phyloP scores from a whole-genome alignment of 30 jellyfish, hydroid and myxozoan species.

The Hydractinia symbiolongicarpus region DNA sequence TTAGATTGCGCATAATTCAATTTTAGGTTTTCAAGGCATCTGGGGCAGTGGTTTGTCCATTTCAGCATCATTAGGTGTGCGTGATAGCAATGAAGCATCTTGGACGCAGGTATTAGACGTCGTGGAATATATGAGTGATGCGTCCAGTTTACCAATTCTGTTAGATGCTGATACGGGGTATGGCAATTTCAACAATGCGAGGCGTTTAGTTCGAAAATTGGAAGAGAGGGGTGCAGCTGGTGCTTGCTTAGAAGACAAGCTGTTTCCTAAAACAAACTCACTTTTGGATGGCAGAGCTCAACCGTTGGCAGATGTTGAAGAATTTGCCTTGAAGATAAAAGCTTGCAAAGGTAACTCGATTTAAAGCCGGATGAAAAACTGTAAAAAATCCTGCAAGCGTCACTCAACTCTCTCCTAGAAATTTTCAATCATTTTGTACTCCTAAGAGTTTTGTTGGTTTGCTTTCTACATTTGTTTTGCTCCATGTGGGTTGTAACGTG shows the following conservation, averaged over 20 bases:
- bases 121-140: conserved; percentile 85
- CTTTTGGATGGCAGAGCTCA: conserved; percentile 89
- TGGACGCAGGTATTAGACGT: conserved; percentile 94
- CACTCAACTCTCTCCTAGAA: too few species aligned
- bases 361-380: background rate
- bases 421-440: too few species aligned
- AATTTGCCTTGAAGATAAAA: conserved; percentile 79
- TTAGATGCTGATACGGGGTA: conserved; percentile 96
- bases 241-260: conserved; percentile 87
- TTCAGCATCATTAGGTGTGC: conserved; percentile 81
- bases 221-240: conserved; percentile 96
- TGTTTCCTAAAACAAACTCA: conserved; percentile 84
- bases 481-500: too few species aligned
- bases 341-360: conserved; percentile 76
- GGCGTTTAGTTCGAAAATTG: conserved; percentile 70
- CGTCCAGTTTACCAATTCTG: conserved; percentile 67
- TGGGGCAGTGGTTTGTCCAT: conserved; percentile 97
- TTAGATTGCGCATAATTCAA: too few species aligned
- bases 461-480: too few species aligned
- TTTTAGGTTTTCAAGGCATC: conserved; percentile 77
- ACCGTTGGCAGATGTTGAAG: conserved; percentile 93
- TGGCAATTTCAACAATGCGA: conserved; percentile 90
- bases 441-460: too few species aligned
- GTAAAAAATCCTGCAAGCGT: too few species aligned
- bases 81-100: conserved; percentile 93